These are phyloP conservation scores for Sphaeridia pumilis DNA, from an alignment of 2,888 invertebrate genomes.

Conservation along the genomic window DNA sequence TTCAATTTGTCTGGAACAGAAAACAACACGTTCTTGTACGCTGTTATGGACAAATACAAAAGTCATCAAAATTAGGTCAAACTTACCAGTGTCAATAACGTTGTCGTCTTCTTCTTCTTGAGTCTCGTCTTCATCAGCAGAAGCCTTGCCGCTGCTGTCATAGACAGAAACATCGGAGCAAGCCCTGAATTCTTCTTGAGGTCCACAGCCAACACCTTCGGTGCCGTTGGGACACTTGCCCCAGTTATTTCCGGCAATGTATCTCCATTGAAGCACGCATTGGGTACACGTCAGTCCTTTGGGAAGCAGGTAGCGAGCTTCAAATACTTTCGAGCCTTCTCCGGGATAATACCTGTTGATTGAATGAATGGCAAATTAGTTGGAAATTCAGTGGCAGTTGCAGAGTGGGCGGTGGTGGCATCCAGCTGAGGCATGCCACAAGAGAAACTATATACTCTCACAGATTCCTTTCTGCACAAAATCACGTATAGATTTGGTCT, in stretches of 20 bases:
- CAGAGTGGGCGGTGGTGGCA: no score
- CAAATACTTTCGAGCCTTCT: slow-evolving; percentile 66
- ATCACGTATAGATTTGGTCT: no score
- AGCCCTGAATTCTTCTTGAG: slow-evolving; percentile 80
- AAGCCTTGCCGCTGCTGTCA: slow-evolving; percentile 42
- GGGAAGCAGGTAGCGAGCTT: slow-evolving; percentile 56
- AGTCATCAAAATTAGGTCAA: not conserved
- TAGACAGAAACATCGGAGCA: slow-evolving; percentile 70
- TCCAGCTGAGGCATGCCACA: no score
- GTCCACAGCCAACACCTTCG: slow-evolving; percentile 72
- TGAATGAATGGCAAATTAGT: slow-evolving; percentile 7
- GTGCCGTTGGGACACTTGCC: slow-evolving; percentile 33
- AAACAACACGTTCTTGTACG: no score
- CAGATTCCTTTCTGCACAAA: no score
- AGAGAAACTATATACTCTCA: no score
- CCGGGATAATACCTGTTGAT: slow-evolving; percentile 40
- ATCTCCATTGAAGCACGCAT: slow-evolving; percentile 74
- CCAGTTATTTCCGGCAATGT: slow-evolving; percentile 71
- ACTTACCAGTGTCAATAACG: slow-evolving; percentile 32
- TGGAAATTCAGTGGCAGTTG: no score
- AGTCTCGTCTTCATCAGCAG: slow-evolving; percentile 37
- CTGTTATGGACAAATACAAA: not conserved
- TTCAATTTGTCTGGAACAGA: slow-evolving; percentile 32
- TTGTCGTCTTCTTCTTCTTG: slow-evolving; percentile 37
- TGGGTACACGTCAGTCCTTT: slow-evolving; percentile 59